Evolutionary conservation across 2,113 vertebrate genomes (phyloP), one percentile per base, ranked within the genome.

Genomic region (Labeo rohita): DNA sequence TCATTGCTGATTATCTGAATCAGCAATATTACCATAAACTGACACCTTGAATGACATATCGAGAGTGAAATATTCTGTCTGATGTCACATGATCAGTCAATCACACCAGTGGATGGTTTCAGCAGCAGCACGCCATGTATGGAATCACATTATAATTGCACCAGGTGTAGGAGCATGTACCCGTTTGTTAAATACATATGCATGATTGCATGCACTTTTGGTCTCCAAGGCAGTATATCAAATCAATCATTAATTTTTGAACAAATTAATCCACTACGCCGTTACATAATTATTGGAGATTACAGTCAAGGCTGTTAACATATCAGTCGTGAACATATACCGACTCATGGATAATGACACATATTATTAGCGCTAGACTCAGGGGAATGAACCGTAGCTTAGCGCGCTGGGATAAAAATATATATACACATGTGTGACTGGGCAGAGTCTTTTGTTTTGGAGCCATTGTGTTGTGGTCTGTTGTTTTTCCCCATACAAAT

Each of bases 131-230:
- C 90, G 90, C 92, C 87, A 85, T 65, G 76, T 86, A 87, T 78
- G 85, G 86, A 90, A 89, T 93, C 91, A 90, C 83, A 87, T 90
- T 92, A 93, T 94, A 94, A 92, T 91, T 91, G 88, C 88, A 90
- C 87, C 86, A 87, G 90, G 90, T 86, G 90, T 92, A 87, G 76
- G 90, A 87, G 74, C 85, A 86, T 90, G 90, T 91, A 92, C 90
- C 89, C 93, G 89, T 92, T 90, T 86, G 85, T 84, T 13, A 80
- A 86, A 83, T 87, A 85, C 88, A 89, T 84, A 85, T 87, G 88
- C 86, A 34, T 82, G 89, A 89, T 88, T 90, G 91, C 89, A 86
- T 91, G 89, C 91, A 92, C 91, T 89, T 89, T 92, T 87, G 83
- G 80, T 90, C 89, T 90, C 92, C 88, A 89, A 86, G 11, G 61